Evolutionary conservation across 2,888 invertebrate species (phyloP).

Genomic region (Drosophila demipolita): DNA sequence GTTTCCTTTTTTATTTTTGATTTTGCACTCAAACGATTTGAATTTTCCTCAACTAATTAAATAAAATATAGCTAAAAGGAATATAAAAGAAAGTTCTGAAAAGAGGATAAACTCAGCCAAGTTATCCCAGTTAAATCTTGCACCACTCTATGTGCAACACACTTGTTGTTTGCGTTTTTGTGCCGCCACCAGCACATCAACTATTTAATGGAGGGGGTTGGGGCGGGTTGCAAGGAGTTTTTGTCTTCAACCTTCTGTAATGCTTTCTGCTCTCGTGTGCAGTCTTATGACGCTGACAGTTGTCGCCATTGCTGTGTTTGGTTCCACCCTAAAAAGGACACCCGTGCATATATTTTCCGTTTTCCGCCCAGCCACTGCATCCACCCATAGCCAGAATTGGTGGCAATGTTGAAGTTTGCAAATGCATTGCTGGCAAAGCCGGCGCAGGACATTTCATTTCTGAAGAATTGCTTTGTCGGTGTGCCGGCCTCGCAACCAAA

Average conservation of each 20-base stretch:
- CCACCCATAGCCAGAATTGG: conserved; percentile 7
- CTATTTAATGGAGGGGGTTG: not conserved
- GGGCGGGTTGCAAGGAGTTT: not conserved
- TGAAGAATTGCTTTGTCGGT: conserved; percentile 80
- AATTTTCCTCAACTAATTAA: conserved; percentile 5
- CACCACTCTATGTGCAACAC: conserved; percentile 41
- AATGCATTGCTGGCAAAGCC: conserved; percentile 66
- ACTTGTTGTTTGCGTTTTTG: conserved; percentile 65
- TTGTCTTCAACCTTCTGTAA: not conserved
- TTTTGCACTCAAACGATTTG: conserved; percentile 17
- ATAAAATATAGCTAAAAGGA: too few relatives aligned
- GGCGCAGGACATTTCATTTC: conserved; percentile 77
- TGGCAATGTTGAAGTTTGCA: conserved; percentile 43
- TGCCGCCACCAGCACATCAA: conserved; percentile 21
- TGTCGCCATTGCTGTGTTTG: conserved; percentile 60
- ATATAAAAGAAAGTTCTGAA: conserved; percentile 2
- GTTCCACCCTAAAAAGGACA: conserved; percentile 27
- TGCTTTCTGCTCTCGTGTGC: conserved; percentile 28
- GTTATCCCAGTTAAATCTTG: conserved; percentile 10
- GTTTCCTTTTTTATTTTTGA: not conserved
- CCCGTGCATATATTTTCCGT: not conserved
- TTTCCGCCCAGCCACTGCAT: conserved; percentile 20
- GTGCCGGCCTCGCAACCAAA: conserved; percentile 54
- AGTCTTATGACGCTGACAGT: conserved; percentile 74
- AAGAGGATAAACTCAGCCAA: conserved; percentile 43